phyloP scores from a whole-genome alignment of 2,113 vertebrate genomes.

The Saimiri boliviensis region DNA sequence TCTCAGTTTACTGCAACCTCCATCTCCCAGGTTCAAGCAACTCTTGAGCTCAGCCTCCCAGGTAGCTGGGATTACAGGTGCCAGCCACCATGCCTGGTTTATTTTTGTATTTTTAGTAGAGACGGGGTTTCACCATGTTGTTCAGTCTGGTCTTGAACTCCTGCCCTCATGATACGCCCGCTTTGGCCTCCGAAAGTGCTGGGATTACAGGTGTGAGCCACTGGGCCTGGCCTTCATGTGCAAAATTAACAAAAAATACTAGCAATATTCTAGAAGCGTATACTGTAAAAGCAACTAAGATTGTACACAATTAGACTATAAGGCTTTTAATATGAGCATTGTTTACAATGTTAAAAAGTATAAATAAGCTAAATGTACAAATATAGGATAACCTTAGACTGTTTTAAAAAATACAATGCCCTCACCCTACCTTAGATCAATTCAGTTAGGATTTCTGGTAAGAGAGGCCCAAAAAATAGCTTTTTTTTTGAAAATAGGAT shows the following conservation, averaged over 20 bases:
- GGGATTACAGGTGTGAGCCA: too few species aligned
- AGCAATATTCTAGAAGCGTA: constrained; percentile 10
- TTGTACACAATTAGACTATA: not conserved
- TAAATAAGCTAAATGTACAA: not conserved
- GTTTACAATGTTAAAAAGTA: not conserved
- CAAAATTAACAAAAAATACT: not conserved
- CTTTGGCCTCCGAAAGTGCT: too few species aligned
- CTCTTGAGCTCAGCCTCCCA: too few species aligned
- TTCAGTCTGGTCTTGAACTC: too few species aligned
- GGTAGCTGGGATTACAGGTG: too few species aligned
- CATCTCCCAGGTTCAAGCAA: too few species aligned
- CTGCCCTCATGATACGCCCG: too few species aligned
- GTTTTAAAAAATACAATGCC: not conserved
- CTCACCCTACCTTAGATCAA: not conserved
- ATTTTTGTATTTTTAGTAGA: too few species aligned
- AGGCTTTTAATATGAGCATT: not conserved
- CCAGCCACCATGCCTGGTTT: too few species aligned
- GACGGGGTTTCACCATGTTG: too few species aligned
- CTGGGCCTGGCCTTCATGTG: too few species aligned
- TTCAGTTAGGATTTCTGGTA: not conserved
- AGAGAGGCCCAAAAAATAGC: not conserved
- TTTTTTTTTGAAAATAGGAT: not conserved
- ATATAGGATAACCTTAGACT: not conserved
- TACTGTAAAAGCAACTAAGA: not conserved
- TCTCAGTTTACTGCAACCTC: too few species aligned